Evolutionary conservation across 2,888 invertebrate genomes (phyloP).

Genomic region (Acleris sparsana): DNA sequence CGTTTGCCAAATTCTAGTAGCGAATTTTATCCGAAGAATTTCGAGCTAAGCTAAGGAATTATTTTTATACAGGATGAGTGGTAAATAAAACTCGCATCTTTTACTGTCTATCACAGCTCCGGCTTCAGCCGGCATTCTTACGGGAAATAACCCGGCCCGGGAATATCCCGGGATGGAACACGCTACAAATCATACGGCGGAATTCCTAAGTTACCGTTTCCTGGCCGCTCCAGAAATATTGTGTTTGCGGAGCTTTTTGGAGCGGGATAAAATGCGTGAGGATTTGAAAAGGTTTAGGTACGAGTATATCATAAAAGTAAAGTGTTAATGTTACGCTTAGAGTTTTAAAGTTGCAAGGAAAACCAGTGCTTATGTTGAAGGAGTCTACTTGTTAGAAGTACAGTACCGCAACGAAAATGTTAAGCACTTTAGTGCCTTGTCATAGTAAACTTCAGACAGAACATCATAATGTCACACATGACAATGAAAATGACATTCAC

Average conservation of each 20-base stretch:
- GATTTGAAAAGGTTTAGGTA: conserved; percentile 1
- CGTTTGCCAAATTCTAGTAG: no score
- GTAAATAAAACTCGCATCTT: conserved; percentile 1
- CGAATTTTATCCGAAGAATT: neutral
- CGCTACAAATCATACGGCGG: conserved; percentile 84
- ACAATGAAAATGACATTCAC: no score
- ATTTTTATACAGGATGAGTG: neutral
- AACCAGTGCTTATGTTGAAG: no score
- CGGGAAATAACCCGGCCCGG: conserved; percentile 3
- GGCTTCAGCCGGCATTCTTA: conserved; percentile 3
- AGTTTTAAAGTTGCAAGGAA: no score
- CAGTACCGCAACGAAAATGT: no score
- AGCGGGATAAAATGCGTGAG: conserved; percentile 12
- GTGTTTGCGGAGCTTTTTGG: conserved; percentile 3
- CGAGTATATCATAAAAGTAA: neutral
- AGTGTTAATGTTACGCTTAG: no score
- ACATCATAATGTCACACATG: no score
- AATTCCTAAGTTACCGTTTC: conserved; percentile 84
- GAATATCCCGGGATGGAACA: conserved; percentile 43
- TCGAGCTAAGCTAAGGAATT: neutral
- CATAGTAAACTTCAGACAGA: no score
- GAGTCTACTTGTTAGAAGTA: no score
- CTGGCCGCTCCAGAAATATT: conserved; percentile 40
- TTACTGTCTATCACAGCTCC: conserved; percentile 13
- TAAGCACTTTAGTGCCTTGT: no score